These are phyloP conservation scores for Hetaerina americana DNA, from an alignment of 1,140 invertebrate species.

Conservation along the genomic window DNA sequence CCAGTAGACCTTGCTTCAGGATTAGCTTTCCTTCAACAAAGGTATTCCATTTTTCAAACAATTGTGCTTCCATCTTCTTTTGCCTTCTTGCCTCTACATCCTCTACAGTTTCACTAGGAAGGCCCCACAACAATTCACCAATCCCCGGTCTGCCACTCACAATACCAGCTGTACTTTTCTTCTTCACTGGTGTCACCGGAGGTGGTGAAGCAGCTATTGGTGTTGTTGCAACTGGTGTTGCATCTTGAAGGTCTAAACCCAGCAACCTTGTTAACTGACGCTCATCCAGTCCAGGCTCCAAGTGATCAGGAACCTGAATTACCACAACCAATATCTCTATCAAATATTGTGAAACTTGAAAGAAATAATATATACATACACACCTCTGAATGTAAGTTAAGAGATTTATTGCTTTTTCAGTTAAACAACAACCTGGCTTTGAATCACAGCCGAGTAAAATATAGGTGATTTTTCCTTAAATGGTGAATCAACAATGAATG, in stretches of 20 bases:
- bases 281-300: constrained; percentile 75
- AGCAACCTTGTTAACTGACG: constrained; percentile 61
- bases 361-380: too few relatives aligned
- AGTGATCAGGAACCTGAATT: constrained; percentile 49
- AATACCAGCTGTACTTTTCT: background rate
- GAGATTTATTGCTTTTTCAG: too few relatives aligned
- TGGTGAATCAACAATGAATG: too few relatives aligned
- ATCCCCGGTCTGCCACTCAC: background rate
- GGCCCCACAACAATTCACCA: background rate
- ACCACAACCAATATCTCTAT: constrained; percentile 10
- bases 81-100: background rate
- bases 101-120: background rate
- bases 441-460: too few relatives aligned
- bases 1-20: constrained; percentile 85
- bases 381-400: too few relatives aligned
- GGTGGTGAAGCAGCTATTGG: background rate
- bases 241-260: constrained; percentile 48
- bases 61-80: constrained; percentile 56
- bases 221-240: constrained; percentile 11
- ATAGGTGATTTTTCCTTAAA: too few relatives aligned
- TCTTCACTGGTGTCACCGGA: background rate
- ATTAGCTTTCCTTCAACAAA: constrained; percentile 88
- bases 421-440: too few relatives aligned
- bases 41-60: constrained; percentile 58
- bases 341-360: background rate